phyloP scores from a whole-genome alignment of 1,140 invertebrate genomes.

The Diachasma alloeum region DNA sequence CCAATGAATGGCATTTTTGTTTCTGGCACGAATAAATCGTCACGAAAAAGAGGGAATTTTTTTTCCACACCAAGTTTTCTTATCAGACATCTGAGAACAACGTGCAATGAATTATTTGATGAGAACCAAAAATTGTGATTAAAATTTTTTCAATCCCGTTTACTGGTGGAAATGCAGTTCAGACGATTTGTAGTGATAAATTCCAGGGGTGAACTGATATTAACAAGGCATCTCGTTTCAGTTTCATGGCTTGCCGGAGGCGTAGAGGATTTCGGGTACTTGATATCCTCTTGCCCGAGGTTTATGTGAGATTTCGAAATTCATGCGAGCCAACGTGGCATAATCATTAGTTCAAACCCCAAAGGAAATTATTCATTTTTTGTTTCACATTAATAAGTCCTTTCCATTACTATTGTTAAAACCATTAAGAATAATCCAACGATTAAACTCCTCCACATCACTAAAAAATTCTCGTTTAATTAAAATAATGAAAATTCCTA shows the following conservation, averaged over 20 bases:
- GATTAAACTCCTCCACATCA: not conserved
- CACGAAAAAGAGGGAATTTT: not conserved
- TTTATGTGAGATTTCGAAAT: not conserved
- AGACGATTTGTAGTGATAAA: not conserved
- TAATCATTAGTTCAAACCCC: not conserved
- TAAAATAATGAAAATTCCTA: constrained; percentile 3
- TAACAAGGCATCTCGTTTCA: not conserved
- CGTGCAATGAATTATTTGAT: not conserved
- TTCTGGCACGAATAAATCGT: constrained; percentile 3
- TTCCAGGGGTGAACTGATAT: not conserved
- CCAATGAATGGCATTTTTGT: constrained; percentile 28
- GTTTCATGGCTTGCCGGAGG: not conserved
- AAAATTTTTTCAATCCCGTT: no score
- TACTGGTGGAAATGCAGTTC: not conserved
- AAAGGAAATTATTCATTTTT: not conserved
- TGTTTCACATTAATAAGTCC: not conserved
- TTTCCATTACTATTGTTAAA: not conserved
- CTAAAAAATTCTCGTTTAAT: not conserved
- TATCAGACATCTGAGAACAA: not conserved
- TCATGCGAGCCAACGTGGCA: not conserved
- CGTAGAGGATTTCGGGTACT: not conserved
- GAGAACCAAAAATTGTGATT: not conserved
- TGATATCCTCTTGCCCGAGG: not conserved
- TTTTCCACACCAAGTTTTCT: not conserved
- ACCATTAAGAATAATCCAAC: not conserved